phyloP scores from a whole-genome alignment of 2,888 invertebrate species.

The Lithophane leautieri region DNA sequence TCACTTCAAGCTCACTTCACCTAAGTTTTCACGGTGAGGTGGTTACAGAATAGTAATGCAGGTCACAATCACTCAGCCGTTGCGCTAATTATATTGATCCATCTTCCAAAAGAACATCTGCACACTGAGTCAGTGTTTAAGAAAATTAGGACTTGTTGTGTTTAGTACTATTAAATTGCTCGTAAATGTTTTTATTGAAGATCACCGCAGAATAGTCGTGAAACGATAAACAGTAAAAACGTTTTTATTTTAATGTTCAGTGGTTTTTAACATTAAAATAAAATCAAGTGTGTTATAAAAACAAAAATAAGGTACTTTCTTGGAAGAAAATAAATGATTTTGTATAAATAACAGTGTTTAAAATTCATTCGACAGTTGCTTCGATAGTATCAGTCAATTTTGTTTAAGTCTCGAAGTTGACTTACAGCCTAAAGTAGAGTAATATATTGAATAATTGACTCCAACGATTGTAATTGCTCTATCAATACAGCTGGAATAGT shows the following conservation, averaged over 20 bases:
- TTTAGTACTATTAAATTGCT: constrained; percentile 51
- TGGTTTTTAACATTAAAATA: constrained; percentile 2
- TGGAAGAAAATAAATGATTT: background rate
- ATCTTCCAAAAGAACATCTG: constrained; percentile 24
- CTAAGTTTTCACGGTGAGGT: too few relatives aligned
- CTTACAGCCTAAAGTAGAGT: background rate
- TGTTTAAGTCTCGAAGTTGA: background rate
- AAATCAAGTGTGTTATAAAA: constrained; percentile 1
- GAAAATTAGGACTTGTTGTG: constrained; percentile 49
- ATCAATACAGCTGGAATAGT: constrained; percentile 13
- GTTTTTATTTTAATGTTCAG: constrained; percentile 15
- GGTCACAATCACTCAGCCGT: background rate
- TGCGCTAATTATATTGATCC: constrained; percentile 16
- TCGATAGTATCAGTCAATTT: background rate
- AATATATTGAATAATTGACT: constrained; percentile 28
- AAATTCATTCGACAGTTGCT: background rate
- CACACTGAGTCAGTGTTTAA: constrained; percentile 37
- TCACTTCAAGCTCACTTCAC: too few relatives aligned
- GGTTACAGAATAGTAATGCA: too few relatives aligned
- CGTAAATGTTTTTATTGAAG: constrained; percentile 54
- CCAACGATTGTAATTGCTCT: background rate
- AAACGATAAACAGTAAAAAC: constrained; percentile 12
- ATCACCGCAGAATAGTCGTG: constrained; percentile 21
- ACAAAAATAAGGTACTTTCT: background rate
- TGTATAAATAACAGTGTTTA: background rate